Evolutionary conservation across 2,797 vertebrate genomes (phyloP).

Genomic region (Sciurus vulgaris): DNA sequence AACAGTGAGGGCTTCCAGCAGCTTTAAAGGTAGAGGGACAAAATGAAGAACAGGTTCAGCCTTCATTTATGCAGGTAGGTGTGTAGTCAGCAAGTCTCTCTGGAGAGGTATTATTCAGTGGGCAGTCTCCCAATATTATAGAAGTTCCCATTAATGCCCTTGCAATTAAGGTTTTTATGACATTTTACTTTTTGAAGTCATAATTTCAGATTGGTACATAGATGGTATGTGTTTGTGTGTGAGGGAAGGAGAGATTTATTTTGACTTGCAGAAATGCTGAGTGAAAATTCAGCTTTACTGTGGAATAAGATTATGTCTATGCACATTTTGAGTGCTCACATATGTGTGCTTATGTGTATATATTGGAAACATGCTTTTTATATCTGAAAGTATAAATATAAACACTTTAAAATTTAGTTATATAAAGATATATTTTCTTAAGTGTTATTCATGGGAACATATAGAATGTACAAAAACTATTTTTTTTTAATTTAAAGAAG

Average conservation of each 20-base stretch:
- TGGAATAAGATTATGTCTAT: neutral
- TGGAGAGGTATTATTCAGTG: conserved; percentile 77
- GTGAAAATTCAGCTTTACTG: neutral
- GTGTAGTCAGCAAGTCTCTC: conserved; percentile 84
- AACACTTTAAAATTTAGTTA: neutral
- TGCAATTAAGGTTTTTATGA: conserved; percentile 85
- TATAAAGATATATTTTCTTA: neutral
- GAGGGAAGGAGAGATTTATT: conserved; percentile 5
- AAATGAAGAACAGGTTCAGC: conserved; percentile 73
- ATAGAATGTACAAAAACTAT: neutral
- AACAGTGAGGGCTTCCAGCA: conserved; percentile 60
- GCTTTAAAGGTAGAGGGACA: conserved; percentile 74
- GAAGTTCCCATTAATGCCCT: conserved; percentile 74
- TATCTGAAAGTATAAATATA: neutral
- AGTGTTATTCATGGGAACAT: neutral
- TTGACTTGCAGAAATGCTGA: conserved; percentile 13
- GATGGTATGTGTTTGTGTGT: neutral
- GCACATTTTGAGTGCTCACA: neutral
- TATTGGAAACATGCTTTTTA: neutral
- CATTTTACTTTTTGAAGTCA: conserved; percentile 82
- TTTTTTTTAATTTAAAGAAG: neutral
- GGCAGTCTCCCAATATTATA: conserved; percentile 71
- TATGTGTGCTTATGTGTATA: neutral
- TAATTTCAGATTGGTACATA: conserved; percentile 84
- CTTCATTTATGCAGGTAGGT: conserved; percentile 84